Evolutionary conservation across 2,797 vertebrate genomes (phyloP).

Genomic region (Ispidina picta): DNA sequence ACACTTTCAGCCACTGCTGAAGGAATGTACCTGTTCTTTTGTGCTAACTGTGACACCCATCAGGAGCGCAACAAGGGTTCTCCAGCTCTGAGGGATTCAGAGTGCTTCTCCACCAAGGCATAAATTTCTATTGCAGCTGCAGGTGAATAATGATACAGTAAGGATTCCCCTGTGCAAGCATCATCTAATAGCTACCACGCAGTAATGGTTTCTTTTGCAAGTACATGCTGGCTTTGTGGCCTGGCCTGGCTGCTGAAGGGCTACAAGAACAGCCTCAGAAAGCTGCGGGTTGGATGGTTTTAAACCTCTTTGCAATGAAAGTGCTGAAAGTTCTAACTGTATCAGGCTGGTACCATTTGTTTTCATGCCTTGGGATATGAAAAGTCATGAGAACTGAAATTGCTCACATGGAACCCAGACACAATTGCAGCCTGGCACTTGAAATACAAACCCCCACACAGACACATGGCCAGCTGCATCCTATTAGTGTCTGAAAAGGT

Average conservation of each 20-base stretch:
- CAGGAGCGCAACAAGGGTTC: not conserved
- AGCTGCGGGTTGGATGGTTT: not conserved
- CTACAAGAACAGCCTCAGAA: not conserved
- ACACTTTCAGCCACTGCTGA: not conserved
- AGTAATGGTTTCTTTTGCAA: not conserved
- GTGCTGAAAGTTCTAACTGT: not conserved
- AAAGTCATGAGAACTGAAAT: not conserved
- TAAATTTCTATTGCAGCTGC: not conserved
- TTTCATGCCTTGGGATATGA: not conserved
- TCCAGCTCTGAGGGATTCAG: not conserved
- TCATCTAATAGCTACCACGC: not conserved
- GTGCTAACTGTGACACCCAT: not conserved
- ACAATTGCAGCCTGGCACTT: not conserved
- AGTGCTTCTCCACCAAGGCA: not conserved
- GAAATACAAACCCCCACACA: not conserved
- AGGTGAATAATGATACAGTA: not conserved
- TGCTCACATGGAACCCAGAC: not conserved
- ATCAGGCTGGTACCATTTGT: not conserved
- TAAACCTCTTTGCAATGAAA: not conserved
- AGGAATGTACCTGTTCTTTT: not conserved
- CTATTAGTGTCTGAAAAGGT: not conserved
- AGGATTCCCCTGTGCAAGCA: not conserved
- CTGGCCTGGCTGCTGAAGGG: not conserved
- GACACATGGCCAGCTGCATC: not conserved
- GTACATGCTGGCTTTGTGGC: not conserved